These are phyloP conservation scores for Zosterops pallidus DNA, from an alignment of 2,113 vertebrate species.

Conservation along the genomic window DNA sequence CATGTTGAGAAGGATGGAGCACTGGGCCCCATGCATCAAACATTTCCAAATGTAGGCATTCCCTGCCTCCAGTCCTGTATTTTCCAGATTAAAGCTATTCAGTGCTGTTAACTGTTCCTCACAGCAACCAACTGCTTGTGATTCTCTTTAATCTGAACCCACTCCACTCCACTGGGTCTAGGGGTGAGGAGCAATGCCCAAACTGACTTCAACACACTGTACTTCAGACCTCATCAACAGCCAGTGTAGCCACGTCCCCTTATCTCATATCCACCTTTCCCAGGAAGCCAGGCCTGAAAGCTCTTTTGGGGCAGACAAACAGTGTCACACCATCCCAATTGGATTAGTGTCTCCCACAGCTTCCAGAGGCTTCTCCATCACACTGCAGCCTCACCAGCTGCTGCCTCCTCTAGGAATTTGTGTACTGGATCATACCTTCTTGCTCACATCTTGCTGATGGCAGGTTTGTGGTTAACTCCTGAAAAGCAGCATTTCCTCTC, in stretches of 20 bases:
- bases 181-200: neutral
- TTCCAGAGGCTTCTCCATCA: neutral
- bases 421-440: neutral
- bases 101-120: neutral
- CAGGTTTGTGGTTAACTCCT: neutral
- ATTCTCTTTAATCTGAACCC: neutral
- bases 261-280: neutral
- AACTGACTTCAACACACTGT: neutral
- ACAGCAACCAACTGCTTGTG: rapidly evolving
- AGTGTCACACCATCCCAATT: rapidly evolving
- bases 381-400: neutral
- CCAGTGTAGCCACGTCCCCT: neutral
- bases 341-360: neutral
- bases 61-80: rapidly evolving
- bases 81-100: neutral
- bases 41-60: neutral
- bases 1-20: neutral
- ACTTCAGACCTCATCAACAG: neutral
- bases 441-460: neutral
- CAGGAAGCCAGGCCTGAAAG: neutral
- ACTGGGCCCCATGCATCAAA: rapidly evolving
- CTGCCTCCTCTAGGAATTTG: neutral
- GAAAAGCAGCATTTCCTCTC: neutral
- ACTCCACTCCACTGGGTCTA: neutral
- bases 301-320: neutral